Percentiles rank a stretch among this genome's conserved stretches.
Conservation (phyloP, 2,888 invertebrate species). For the Scrobipalpa atriplicella region DNA sequence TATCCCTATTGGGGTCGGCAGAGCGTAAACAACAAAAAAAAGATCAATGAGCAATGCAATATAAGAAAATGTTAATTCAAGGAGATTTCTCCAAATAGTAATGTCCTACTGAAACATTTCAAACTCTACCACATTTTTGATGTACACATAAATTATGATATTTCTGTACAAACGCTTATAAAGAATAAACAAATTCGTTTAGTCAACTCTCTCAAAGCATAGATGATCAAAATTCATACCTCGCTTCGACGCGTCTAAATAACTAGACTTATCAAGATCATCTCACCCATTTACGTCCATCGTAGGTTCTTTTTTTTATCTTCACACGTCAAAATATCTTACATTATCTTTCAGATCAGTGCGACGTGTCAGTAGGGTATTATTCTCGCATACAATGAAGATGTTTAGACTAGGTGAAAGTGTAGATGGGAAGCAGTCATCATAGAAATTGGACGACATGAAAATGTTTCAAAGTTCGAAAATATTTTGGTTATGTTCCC, state of each 20-base stretch:
- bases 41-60: too few relatives aligned
- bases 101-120: too few relatives aligned
- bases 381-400: slow-evolving; percentile 50
- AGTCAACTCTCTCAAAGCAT: too few relatives aligned
- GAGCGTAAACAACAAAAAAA: too few relatives aligned
- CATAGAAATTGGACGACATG: neutral
- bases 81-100: neutral
- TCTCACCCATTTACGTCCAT: slow-evolving; percentile 51
- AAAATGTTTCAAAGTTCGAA: neutral
- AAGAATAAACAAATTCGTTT: slow-evolving; percentile 5
- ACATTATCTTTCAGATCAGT: slow-evolving; percentile 60
- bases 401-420: neutral
- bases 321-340: slow-evolving; percentile 68
- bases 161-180: neutral
- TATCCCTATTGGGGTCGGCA: too few relatives aligned
- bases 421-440: neutral
- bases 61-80: too few relatives aligned
- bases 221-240: slow-evolving; percentile 14
- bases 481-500: too few relatives aligned
- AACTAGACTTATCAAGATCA: slow-evolving; percentile 44
- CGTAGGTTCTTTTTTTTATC: slow-evolving; percentile 49
- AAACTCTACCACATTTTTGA: too few relatives aligned
- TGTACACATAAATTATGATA: too few relatives aligned
- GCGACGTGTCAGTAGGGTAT: slow-evolving; percentile 55
- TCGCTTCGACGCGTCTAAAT: slow-evolving; percentile 29